Percentiles rank a stretch among this genome's conserved stretches.
Conservation (phyloP, 2,797 vertebrate species). For the Carapus acus region DNA sequence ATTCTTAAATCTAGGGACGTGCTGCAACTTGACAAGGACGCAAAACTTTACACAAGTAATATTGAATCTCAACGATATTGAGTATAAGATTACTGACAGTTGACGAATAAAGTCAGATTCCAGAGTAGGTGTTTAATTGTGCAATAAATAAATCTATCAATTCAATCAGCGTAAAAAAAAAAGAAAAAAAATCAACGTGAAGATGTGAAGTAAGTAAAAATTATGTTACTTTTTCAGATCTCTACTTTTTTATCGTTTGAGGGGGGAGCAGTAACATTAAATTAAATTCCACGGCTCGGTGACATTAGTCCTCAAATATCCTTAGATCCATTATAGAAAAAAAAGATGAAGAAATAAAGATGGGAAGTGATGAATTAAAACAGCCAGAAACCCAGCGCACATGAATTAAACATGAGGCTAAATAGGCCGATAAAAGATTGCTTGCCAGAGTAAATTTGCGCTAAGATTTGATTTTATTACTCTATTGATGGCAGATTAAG, state of each 20-base stretch:
- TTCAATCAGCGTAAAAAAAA: too few relatives aligned
- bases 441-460: slow-evolving; percentile 18
- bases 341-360: neutral
- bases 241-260: too few relatives aligned
- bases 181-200: neutral
- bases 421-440: slow-evolving; percentile 9
- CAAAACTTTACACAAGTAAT: slow-evolving; percentile 6
- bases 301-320: neutral
- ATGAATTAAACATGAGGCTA: neutral
- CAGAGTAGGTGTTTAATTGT: neutral
- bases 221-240: too few relatives aligned
- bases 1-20: neutral
- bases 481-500: slow-evolving; percentile 40
- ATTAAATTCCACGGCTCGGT: too few relatives aligned
- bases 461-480: slow-evolving; percentile 26
- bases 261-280: too few relatives aligned
- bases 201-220: neutral
- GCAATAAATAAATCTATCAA: neutral
- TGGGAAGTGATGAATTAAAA: neutral
- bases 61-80: neutral
- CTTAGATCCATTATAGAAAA: neutral
- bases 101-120: neutral
- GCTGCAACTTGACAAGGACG: neutral
- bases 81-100: neutral
- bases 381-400: neutral